Percentiles rank a stretch among this genome's conserved stretches.
These are phyloP conservation scores for Megaceryle maxima DNA, from an alignment of 2,113 vertebrate genomes.

Conservation along the genomic window DNA sequence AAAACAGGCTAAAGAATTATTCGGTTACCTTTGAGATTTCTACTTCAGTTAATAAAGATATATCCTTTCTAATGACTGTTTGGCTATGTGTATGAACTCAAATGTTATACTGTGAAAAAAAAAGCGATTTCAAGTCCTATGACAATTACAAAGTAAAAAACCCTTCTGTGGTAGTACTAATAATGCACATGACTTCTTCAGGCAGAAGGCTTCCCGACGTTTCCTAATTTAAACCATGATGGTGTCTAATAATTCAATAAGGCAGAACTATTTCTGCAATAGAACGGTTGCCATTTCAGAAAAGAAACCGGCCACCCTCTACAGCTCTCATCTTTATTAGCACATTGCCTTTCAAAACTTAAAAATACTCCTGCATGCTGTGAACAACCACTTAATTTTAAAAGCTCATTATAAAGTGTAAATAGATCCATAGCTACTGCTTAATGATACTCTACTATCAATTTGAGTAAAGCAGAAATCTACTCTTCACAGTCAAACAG, in stretches of 20 bases:
- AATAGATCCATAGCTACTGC: background rate
- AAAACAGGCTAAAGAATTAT: background rate
- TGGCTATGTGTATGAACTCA: background rate
- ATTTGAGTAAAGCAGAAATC: background rate
- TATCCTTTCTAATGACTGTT: background rate
- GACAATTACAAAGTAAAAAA: background rate
- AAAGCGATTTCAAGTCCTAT: background rate
- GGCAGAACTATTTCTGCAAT: background rate
- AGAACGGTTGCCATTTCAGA: background rate
- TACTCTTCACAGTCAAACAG: background rate
- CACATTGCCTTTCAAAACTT: background rate
- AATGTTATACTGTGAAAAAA: background rate
- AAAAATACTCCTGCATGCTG: background rate
- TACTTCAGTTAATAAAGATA: constrained; percentile 5
- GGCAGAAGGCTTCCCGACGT: background rate
- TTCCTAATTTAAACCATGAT: constrained; percentile 13
- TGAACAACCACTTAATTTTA: constrained; percentile 39
- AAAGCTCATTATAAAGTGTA: constrained; percentile 35
- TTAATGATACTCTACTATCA: background rate
- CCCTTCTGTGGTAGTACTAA: background rate
- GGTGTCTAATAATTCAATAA: background rate
- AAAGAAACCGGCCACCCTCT: background rate
- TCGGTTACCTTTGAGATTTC: constrained; percentile 4
- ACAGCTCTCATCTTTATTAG: background rate
- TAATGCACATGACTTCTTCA: background rate